Percentiles rank a stretch among this genome's conserved stretches.
phyloP scores from a whole-genome alignment of 2,888 invertebrate genomes.

The Diogma glabrata region DNA sequence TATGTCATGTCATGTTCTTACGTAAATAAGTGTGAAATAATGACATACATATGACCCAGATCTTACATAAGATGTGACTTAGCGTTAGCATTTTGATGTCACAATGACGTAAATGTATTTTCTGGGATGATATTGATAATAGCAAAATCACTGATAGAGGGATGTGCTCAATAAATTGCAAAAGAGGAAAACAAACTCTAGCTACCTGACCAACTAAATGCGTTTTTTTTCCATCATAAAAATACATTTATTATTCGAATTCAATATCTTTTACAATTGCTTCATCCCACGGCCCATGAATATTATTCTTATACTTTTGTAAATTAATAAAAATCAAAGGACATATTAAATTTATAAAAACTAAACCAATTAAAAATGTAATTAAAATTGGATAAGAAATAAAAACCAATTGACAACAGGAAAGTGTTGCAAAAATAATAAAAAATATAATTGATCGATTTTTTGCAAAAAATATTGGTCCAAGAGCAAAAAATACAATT shows the following conservation, averaged over 20 bases:
- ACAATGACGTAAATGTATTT: too few relatives aligned
- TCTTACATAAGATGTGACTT: too few relatives aligned
- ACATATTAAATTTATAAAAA: conserved; percentile 58
- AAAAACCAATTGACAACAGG: conserved; percentile 42
- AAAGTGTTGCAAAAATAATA: conserved; percentile 39
- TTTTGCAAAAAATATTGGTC: conserved; percentile 64
- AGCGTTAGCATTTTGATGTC: too few relatives aligned
- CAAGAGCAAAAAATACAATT: conserved; percentile 77
- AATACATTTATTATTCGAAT: neutral
- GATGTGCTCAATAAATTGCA: too few relatives aligned
- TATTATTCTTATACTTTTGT: conserved; percentile 77
- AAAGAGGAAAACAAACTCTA: too few relatives aligned
- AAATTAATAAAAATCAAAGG: conserved; percentile 64
- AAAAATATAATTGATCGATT: conserved; percentile 46
- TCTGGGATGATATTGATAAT: too few relatives aligned
- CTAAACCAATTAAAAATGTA: conserved; percentile 47
- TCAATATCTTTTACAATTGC: conserved; percentile 57
- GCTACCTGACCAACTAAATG: too few relatives aligned
- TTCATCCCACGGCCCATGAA: conserved; percentile 97
- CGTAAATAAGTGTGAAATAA: too few relatives aligned
- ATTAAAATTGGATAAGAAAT: conserved; percentile 46
- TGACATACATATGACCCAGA: too few relatives aligned
- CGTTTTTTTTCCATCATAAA: too few relatives aligned
- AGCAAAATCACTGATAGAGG: too few relatives aligned
- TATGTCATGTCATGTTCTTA: too few relatives aligned